Percentiles rank a stretch among this genome's conserved stretches.
Conservation (phyloP, 2,888 invertebrate species). For the Actias luna region DNA sequence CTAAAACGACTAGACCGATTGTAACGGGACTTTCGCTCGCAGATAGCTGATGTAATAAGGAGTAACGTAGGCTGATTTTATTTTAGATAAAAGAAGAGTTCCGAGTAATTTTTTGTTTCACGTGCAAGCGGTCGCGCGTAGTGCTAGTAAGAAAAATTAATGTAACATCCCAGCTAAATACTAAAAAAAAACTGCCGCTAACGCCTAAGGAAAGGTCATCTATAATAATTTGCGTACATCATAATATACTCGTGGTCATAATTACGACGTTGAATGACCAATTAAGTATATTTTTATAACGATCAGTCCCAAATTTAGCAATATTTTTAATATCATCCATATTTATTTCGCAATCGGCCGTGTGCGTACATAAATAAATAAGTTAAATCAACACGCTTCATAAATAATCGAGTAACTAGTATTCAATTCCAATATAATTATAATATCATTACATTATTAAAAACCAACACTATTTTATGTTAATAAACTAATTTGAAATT, state of each 20-base stretch:
- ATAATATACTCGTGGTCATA: neutral
- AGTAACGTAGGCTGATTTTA: too few relatives aligned
- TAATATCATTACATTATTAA: too few relatives aligned
- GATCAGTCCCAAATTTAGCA: neutral
- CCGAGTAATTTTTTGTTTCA: too few relatives aligned
- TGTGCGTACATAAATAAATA: neutral
- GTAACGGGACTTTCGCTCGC: too few relatives aligned
- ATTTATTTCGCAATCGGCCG: neutral
- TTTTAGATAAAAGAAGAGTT: too few relatives aligned
- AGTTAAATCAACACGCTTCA: neutral
- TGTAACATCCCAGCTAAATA: too few relatives aligned
- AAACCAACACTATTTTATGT: neutral
- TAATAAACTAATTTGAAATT: neutral
- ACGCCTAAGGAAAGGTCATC: neutral
- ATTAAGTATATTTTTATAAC: neutral
- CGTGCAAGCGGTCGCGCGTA: too few relatives aligned
- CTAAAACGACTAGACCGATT: too few relatives aligned
- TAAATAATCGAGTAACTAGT: conserved; percentile 1
- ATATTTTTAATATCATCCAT: neutral
- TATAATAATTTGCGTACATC: neutral
- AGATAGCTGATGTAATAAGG: too few relatives aligned
- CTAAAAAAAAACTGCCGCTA: neutral
- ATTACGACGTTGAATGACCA: neutral
- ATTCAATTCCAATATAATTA: too few relatives aligned
- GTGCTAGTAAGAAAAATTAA: too few relatives aligned